phyloP scores from a whole-genome alignment of 2,888 invertebrate species.

The Chrysolina haemoptera region DNA sequence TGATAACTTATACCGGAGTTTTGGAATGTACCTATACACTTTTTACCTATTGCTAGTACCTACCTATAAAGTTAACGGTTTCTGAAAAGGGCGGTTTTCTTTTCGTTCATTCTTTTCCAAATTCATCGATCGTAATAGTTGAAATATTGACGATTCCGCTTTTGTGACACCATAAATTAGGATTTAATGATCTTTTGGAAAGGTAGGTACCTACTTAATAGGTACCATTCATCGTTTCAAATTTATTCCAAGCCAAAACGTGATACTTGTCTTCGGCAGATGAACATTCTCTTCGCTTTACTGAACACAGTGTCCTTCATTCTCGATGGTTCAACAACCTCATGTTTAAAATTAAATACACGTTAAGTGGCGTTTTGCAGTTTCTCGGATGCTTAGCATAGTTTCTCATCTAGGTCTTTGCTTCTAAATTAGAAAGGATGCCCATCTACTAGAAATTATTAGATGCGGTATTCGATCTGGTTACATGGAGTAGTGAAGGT shows the following conservation, averaged over 20 bases:
- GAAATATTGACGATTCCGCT: too few relatives aligned
- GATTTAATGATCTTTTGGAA: too few relatives aligned
- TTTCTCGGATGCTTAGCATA: constrained; percentile 20
- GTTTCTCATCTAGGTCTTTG: constrained; percentile 23
- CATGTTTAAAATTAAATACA: constrained; percentile 10
- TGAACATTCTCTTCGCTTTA: not conserved
- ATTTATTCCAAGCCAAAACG: not conserved
- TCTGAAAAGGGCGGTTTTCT: constrained; percentile 48
- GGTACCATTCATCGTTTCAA: not conserved
- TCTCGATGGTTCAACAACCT: constrained; percentile 24
- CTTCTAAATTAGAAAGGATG: constrained; percentile 26
- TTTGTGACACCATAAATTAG: too few relatives aligned
- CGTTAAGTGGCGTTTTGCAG: constrained; percentile 4
- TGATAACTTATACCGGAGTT: not conserved
- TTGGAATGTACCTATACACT: constrained; percentile 36
- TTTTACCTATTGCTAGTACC: constrained; percentile 29
- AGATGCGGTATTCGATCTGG: not conserved
- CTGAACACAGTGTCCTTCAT: constrained; percentile 1
- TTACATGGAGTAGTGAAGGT: not conserved
- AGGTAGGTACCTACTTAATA: too few relatives aligned
- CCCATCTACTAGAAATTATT: not conserved
- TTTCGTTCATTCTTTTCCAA: not conserved
- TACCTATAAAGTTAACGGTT: constrained; percentile 25
- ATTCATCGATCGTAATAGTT: not conserved
- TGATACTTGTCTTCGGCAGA: constrained; percentile 2